A percentile compares a stretch with the other conserved stretches of the same genome.
phyloP scores from a whole-genome alignment of 2,888 invertebrate genomes.

The Sesia apiformis region DNA sequence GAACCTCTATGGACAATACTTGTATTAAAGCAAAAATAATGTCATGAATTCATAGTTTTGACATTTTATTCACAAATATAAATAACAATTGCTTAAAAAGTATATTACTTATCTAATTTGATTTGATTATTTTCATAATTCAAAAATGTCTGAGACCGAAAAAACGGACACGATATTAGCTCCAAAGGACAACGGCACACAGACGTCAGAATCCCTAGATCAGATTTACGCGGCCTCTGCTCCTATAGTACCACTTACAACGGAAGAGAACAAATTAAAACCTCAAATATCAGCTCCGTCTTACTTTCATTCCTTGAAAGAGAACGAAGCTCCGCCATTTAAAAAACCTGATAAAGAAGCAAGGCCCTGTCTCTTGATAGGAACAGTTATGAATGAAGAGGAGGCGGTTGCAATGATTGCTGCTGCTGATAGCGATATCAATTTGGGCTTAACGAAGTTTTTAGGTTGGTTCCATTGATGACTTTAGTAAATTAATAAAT shows the following conservation, averaged over 20 bases:
- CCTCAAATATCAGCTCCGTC: constrained; percentile 53
- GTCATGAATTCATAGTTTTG: too few relatives aligned
- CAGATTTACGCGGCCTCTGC: constrained; percentile 28
- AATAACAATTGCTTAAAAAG: too few relatives aligned
- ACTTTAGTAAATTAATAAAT: too few relatives aligned
- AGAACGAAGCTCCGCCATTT: constrained; percentile 52
- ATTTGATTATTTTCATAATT: too few relatives aligned
- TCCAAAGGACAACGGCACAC: too few relatives aligned
- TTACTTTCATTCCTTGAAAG: constrained; percentile 44
- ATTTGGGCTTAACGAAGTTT: constrained; percentile 22
- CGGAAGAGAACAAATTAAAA: constrained; percentile 15
- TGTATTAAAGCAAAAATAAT: too few relatives aligned
- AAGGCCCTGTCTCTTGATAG: constrained; percentile 31
- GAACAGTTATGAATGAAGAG: constrained; percentile 32
- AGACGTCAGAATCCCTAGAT: too few relatives aligned
- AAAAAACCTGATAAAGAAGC: constrained; percentile 25
- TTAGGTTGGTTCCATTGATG: neutral
- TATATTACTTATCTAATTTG: too few relatives aligned
- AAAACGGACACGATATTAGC: too few relatives aligned
- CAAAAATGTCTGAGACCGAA: too few relatives aligned
- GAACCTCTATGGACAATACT: too few relatives aligned
- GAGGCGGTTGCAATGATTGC: constrained; percentile 47
- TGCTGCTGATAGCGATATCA: constrained; percentile 23
- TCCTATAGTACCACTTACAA: constrained; percentile 16
- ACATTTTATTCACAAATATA: too few relatives aligned